Conservation (phyloP, 2,888 invertebrate species). For the Tupiocoris notatus region DNA sequence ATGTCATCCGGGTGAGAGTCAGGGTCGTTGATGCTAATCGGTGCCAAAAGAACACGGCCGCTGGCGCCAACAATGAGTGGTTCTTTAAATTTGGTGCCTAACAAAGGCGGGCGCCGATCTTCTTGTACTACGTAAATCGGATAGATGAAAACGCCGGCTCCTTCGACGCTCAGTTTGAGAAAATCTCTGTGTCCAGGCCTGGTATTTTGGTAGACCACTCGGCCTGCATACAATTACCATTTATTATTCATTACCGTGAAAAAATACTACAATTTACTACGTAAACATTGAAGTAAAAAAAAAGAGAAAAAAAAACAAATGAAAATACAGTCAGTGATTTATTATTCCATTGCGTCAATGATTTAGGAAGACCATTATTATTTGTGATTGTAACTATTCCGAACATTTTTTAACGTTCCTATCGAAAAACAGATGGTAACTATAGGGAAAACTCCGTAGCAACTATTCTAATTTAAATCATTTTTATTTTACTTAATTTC, state of each 20-base stretch:
- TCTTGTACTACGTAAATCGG: constrained; percentile 30
- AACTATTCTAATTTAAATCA: too few relatives aligned
- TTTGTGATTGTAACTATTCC: too few relatives aligned
- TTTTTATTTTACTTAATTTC: too few relatives aligned
- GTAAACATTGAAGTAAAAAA: too few relatives aligned
- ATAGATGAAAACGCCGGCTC: constrained; percentile 21
- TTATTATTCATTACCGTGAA: background rate
- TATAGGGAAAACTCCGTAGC: too few relatives aligned
- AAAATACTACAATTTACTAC: too few relatives aligned
- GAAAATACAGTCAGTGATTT: too few relatives aligned
- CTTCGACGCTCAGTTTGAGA: constrained; percentile 24
- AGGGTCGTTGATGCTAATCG: constrained; percentile 12
- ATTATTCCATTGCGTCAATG: too few relatives aligned
- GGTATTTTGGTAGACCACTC: constrained; percentile 27
- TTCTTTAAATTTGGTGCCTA: constrained; percentile 7
- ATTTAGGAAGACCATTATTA: too few relatives aligned
- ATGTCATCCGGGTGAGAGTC: constrained; percentile 33
- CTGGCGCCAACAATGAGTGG: constrained; percentile 3
- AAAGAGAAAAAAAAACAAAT: too few relatives aligned
- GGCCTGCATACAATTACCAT: background rate
- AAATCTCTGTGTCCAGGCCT: constrained; percentile 22
- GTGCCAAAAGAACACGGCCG: constrained; percentile 9
- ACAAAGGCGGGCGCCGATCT: constrained; percentile 5
- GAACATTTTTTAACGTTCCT: too few relatives aligned
- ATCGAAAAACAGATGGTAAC: too few relatives aligned